Conservation (phyloP, 2,797 vertebrate species). For the Phoebastria nigripes region DNA sequence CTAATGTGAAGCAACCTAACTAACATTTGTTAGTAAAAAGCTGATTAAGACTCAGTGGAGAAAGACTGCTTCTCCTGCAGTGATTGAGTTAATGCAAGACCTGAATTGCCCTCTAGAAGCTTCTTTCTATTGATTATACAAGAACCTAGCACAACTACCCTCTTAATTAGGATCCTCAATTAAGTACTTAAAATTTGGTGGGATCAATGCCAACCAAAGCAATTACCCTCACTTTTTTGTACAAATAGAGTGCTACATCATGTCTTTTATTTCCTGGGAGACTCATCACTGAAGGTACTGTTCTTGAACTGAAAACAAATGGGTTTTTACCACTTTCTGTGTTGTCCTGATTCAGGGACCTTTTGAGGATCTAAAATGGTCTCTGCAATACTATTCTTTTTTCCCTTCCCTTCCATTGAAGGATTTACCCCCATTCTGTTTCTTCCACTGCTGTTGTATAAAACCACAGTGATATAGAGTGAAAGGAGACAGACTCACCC, state of each 20-base stretch:
- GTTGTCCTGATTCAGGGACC: background rate
- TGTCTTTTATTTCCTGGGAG: background rate
- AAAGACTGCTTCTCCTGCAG: background rate
- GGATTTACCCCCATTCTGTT: background rate
- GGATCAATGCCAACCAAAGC: background rate
- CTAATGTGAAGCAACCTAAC: background rate
- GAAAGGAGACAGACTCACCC: background rate
- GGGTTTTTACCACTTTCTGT: accelerated
- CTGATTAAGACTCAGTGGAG: background rate
- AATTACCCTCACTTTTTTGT: background rate
- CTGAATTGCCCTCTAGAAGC: background rate
- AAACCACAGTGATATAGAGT: background rate
- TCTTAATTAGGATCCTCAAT: constrained; percentile 16
- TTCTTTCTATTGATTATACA: background rate
- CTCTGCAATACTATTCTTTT: background rate
- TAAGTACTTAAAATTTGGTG: constrained; percentile 11
- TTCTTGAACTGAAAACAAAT: background rate
- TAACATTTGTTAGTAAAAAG: background rate
- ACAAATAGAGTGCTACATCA: background rate
- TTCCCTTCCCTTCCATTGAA: background rate
- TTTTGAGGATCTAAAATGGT: background rate
- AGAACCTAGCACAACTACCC: background rate
- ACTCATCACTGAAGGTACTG: background rate
- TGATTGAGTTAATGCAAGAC: background rate
- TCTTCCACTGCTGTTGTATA: background rate